Conservation (phyloP, 1,140 invertebrate genomes). For the Diuraphis noxia region DNA sequence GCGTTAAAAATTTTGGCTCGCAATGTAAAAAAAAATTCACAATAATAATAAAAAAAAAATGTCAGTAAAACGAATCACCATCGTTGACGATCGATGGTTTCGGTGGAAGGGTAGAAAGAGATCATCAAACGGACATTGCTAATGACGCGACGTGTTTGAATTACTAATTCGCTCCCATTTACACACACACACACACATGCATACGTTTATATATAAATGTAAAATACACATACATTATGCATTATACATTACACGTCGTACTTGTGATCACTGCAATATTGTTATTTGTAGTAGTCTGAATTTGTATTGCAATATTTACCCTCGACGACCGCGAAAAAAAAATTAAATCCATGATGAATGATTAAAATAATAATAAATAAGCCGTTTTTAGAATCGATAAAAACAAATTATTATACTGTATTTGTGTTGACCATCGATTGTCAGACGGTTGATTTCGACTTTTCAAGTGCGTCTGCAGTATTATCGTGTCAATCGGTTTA, state of each 20-base stretch:
- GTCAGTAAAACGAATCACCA: background rate
- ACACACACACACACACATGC: background rate
- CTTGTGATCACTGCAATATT: background rate
- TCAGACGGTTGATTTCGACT: background rate
- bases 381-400: background rate
- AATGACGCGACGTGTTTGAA: background rate
- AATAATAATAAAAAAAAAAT: background rate
- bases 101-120: background rate
- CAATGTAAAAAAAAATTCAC: background rate
- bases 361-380: background rate
- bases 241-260: background rate
- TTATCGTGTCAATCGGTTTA: background rate
- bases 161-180: background rate
- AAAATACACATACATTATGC: background rate
- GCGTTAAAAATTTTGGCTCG: background rate
- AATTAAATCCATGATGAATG: too few relatives aligned
- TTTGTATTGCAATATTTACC: background rate
- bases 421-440: background rate
- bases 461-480: background rate
- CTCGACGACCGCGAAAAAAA: background rate
- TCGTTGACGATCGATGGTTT: background rate
- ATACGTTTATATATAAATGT: background rate
- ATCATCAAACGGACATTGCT: background rate
- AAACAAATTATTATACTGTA: background rate
- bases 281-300: background rate